Evolutionary conservation across 2,113 vertebrate genomes (phyloP), one percentile per base, ranked within the genome.

Genomic region (Bujurquina vittata): DNA sequence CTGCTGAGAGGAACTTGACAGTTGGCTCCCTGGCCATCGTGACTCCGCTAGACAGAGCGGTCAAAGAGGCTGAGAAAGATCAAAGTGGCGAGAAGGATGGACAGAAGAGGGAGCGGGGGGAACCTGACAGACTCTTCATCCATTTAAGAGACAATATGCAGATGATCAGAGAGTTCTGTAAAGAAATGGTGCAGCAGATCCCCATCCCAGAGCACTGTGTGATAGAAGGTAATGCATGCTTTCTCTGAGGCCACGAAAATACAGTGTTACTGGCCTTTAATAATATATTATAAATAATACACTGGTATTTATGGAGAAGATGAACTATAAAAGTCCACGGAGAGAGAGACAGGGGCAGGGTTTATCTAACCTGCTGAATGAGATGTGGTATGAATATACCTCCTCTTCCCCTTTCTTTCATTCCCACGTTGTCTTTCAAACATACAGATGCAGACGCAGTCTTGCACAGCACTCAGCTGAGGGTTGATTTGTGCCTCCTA

Each of bases 181-280:
- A 75, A 17, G 96, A 97, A 88, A 95, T 97, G 79, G 79, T 94
- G 40, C 96, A 91, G 92, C 97, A 91, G 92, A 96, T 99, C 78
- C 97, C 98, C 7, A 57, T 96, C 49, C 98, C 98, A 1, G 96
- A 99, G 6, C 97, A 97, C 40, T 99, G 98, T 81, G 88, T 96
- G 63, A 96, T 99, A 46, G 97, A 99, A 97, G 98, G 98, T 99
- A 96, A 88, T 49, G 49, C 60, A 52, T 52, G 29, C 49, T 63
- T 40, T 35, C n/a, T 79, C 52, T 37, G 5, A 54, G 65, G 31
- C 20, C 10, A 43, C 17, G 2, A 26, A n/a, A 52, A 22, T 10
- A 12, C 31, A 74, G 29, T 55, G 52, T 55, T 55, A 10, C 52
- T 72, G 43, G 57, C 46, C 23, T 60, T 60, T 22, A 49, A 12